These are phyloP conservation scores for Nephrotoma appendiculata DNA, from an alignment of 2,888 invertebrate species.

Conservation along the genomic window DNA sequence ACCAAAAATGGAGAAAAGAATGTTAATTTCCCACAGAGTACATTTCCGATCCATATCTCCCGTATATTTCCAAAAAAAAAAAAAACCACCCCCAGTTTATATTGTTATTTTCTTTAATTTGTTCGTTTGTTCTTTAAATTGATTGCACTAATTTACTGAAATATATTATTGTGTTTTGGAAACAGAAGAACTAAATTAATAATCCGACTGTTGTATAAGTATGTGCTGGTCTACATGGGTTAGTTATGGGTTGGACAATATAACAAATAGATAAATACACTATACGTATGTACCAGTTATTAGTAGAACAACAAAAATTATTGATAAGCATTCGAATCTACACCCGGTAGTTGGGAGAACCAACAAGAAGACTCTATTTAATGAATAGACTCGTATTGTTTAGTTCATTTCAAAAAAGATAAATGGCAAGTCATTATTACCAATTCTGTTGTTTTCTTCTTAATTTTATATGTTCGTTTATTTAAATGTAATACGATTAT, in stretches of 20 bases:
- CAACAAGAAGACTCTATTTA: neutral
- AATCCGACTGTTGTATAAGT: neutral
- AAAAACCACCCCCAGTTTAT: neutral
- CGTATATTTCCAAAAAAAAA: too few species aligned
- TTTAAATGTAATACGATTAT: neutral
- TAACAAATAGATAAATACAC: neutral
- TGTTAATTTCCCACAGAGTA: neutral
- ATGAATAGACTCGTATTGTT: neutral
- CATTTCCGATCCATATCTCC: neutral
- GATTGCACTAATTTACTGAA: neutral
- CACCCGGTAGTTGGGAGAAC: neutral
- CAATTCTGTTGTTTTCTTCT: neutral
- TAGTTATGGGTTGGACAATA: neutral
- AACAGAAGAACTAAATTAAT: neutral
- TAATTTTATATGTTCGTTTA: neutral
- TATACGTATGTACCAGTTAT: neutral
- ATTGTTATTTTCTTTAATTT: neutral
- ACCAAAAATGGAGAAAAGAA: neutral
- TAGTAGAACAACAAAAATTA: neutral
- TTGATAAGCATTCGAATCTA: neutral
- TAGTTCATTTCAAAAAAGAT: neutral
- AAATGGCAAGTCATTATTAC: neutral
- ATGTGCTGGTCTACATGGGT: neutral
- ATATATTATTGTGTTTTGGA: neutral
- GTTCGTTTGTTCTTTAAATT: neutral